Percentiles rank a stretch among this genome's conserved stretches.
phyloP scores from a whole-genome alignment of 2,113 vertebrate species.

The Riparia riparia region DNA sequence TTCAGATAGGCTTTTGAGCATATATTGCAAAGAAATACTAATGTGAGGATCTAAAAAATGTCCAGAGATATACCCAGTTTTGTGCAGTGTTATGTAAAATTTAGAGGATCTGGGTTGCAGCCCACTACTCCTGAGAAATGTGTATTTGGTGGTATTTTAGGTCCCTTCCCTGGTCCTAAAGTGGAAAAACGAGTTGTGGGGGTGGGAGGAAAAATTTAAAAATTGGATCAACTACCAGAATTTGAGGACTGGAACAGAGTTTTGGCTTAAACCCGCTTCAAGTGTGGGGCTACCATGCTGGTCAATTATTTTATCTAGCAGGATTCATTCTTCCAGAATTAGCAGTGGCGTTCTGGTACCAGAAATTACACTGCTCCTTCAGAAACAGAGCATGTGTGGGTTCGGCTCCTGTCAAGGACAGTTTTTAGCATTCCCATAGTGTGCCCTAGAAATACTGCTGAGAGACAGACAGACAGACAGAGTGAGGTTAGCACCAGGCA shows the following conservation, averaged over 20 bases:
- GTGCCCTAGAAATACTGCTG: conserved; percentile 51
- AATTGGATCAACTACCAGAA: not conserved
- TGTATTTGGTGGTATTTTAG: conserved; percentile 7
- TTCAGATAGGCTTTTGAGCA: not conserved
- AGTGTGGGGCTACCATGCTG: not conserved
- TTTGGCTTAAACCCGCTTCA: not conserved
- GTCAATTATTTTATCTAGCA: not conserved
- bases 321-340: not conserved
- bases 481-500: conserved; percentile 29
- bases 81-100: not conserved
- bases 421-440: conserved; percentile 50
- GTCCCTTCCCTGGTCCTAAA: not conserved
- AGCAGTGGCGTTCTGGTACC: not conserved
- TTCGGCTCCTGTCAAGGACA: conserved; percentile 36
- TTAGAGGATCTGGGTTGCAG: not conserved
- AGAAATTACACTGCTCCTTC: conserved; percentile 4
- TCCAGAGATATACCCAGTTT: not conserved
- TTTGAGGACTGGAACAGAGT: not conserved
- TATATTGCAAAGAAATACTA: not conserved
- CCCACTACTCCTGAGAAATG: not conserved
- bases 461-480: conserved; percentile 43
- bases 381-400: conserved; percentile 27
- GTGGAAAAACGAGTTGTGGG: not conserved
- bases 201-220: not conserved
- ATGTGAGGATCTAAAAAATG: not conserved